Evolutionary conservation across 1,140 invertebrate genomes (phyloP).

Genomic region (Anoplophora glabripennis): DNA sequence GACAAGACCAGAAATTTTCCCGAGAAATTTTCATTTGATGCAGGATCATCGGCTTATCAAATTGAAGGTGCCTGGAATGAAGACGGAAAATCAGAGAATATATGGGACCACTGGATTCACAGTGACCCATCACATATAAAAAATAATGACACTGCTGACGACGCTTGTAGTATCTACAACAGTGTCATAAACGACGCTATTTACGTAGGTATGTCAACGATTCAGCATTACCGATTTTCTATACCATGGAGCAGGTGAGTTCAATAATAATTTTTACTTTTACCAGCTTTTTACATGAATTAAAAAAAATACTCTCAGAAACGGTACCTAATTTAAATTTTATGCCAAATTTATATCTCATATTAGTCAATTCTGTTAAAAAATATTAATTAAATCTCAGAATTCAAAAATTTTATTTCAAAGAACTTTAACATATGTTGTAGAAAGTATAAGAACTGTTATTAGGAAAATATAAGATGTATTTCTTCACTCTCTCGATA

Average conservation of each 20-base stretch:
- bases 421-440: too few relatives aligned
- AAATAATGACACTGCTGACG: slow-evolving; percentile 54
- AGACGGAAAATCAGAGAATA: slow-evolving; percentile 50
- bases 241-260: slow-evolving; percentile 56
- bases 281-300: too few relatives aligned
- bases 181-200: slow-evolving; percentile 55
- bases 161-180: slow-evolving; percentile 59
- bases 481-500: too few relatives aligned
- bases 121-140: slow-evolving; percentile 51
- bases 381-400: too few relatives aligned
- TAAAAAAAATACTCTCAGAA: too few relatives aligned
- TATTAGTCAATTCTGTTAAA: too few relatives aligned
- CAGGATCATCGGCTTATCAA: slow-evolving; percentile 44
- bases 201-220: slow-evolving; percentile 49
- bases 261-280: too few relatives aligned
- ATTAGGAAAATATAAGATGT: too few relatives aligned
- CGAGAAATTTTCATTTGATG: slow-evolving; percentile 25
- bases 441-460: too few relatives aligned
- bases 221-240: slow-evolving; percentile 56
- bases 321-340: too few relatives aligned
- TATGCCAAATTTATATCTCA: too few relatives aligned
- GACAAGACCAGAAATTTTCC: neutral
- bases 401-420: too few relatives aligned
- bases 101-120: slow-evolving; percentile 59
- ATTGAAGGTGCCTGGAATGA: slow-evolving; percentile 49